Base-by-base conservation (phyloP, 2,797 vertebrate species). In the Chiloscyllium punctatum region DNA sequence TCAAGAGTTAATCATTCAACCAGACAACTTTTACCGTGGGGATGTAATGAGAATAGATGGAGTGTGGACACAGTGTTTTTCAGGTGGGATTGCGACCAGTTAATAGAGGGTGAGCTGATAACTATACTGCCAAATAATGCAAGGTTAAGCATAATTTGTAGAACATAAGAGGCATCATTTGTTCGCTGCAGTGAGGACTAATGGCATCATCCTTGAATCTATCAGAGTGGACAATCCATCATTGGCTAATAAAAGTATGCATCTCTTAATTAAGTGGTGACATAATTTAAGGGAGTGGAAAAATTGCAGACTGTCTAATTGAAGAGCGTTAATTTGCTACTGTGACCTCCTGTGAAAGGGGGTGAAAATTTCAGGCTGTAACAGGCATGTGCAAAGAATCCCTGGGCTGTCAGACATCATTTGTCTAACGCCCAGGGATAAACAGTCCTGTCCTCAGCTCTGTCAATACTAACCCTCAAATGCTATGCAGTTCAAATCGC, bases 271-370 rank as follows among this genome's bases (percentile, higher is more conserved):
- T 97, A 98, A 98, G 97, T 96, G 97, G 97, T 97, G 97, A 97
- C 98, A 98, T 98, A 97, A 98, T 98, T 98, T 98, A 97, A 97
- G 96, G 97, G 98, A 98, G 98, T 98, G 98, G 98, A 98, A 98
- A 98, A 97, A 98, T 99, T 99, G 98, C 90, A 68, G 90, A 37
- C 90, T 97, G 96, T 69, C 96, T 98, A 98, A 99, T 99, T 99
- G 98, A 98, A 98, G 98, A 97, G 96, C 97, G 97, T 97, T 98
- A 98, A 99, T 98, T 97, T 97, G 97, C 97, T 97, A 97, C 98
- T 98, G 98, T 98, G 98, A 98, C 97, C 98, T 98, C 96, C 97
- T 97, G 96, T 97, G 97, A 97, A 48, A 84, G 82, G 6, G 37
- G 82, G 37, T 25, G 42, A 48, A 90, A 62, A 30, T 53, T 33